phyloP scores from a whole-genome alignment of 1,140 invertebrate species.

The Acromyrmex charruanus region DNA sequence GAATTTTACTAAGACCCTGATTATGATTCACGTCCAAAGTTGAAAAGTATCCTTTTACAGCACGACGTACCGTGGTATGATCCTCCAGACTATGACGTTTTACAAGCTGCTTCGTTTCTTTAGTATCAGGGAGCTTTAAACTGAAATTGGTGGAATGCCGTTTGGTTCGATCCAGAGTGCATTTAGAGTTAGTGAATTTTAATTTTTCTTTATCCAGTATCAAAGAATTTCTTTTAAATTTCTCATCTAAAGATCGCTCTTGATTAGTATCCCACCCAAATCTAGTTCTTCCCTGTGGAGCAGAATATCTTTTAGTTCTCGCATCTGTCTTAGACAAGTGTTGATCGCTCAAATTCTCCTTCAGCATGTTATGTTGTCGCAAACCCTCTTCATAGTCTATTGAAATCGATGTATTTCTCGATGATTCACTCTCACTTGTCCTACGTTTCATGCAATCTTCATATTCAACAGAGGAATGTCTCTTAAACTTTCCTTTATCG shows the following conservation, averaged over 20 bases:
- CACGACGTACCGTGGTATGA: slow-evolving; percentile 70
- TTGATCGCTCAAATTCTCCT: slow-evolving; percentile 66
- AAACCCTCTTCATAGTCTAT: slow-evolving; percentile 80
- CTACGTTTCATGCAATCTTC: slow-evolving; percentile 80
- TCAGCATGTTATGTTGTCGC: slow-evolving; percentile 57
- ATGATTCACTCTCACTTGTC: slow-evolving; percentile 66
- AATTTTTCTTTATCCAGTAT: slow-evolving; percentile 77
- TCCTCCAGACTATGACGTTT: slow-evolving; percentile 83
- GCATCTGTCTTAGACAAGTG: slow-evolving; percentile 66
- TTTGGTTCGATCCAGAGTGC: slow-evolving; percentile 78
- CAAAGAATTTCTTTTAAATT: slow-evolving; percentile 76
- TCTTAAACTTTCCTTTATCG: slow-evolving; percentile 75
- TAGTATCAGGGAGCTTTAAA: slow-evolving; percentile 74
- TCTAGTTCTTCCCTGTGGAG: slow-evolving; percentile 64
- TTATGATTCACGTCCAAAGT: slow-evolving; percentile 85
- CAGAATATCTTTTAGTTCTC: slow-evolving; percentile 69
- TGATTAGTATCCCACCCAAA: slow-evolving; percentile 66
- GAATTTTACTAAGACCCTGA: slow-evolving; percentile 84
- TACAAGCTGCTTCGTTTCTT: slow-evolving; percentile 77
- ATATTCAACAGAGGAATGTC: slow-evolving; percentile 79
- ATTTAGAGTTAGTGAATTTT: slow-evolving; percentile 72
- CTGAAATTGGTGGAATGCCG: slow-evolving; percentile 81
- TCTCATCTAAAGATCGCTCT: slow-evolving; percentile 70
- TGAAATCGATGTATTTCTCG: slow-evolving; percentile 66
- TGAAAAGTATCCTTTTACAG: slow-evolving; percentile 78